These are phyloP conservation scores for Microctonus brassicae DNA, from an alignment of 2,888 invertebrate genomes.

Conservation along the genomic window DNA sequence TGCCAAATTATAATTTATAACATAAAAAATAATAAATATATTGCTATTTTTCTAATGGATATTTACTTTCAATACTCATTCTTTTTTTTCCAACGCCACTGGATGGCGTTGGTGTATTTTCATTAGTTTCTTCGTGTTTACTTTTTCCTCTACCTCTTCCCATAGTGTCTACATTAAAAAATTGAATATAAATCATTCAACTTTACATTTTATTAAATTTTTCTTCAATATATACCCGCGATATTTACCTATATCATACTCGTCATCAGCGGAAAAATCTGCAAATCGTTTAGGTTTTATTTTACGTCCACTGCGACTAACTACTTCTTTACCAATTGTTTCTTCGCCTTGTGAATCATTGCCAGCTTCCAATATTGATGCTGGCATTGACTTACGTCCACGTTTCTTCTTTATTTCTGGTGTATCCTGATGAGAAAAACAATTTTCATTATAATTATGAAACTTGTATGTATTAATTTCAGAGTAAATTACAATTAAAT, in stretches of 20 bases:
- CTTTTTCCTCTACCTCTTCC: slow-evolving; percentile 57
- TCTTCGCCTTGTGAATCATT: slow-evolving; percentile 68
- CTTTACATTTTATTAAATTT: not conserved
- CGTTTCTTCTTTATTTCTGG: slow-evolving; percentile 52
- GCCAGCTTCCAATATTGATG: slow-evolving; percentile 53
- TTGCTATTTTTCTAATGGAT: not conserved
- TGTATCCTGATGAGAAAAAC: slow-evolving; percentile 42
- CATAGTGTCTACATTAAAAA: slow-evolving; percentile 56
- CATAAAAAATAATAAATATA: slow-evolving; percentile 3
- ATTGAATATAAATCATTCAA: slow-evolving; percentile 23
- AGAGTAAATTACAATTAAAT: not conserved
- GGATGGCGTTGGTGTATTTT: slow-evolving; percentile 56
- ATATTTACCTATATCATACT: slow-evolving; percentile 56
- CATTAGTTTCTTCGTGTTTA: slow-evolving; percentile 61
- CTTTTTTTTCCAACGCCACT: slow-evolving; percentile 55
- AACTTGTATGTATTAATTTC: too few species aligned
- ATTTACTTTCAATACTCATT: slow-evolving; percentile 60
- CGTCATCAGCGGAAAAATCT: slow-evolving; percentile 64
- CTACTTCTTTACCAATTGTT: slow-evolving; percentile 73
- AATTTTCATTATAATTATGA: not conserved
- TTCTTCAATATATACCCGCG: not conserved
- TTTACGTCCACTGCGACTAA: slow-evolving; percentile 81
- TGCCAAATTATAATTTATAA: not conserved
- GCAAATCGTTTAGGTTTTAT: slow-evolving; percentile 76
- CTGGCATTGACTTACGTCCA: slow-evolving; percentile 42